phyloP scores from a whole-genome alignment of 1,140 invertebrate species.

The Arctopsyche grandis region DNA sequence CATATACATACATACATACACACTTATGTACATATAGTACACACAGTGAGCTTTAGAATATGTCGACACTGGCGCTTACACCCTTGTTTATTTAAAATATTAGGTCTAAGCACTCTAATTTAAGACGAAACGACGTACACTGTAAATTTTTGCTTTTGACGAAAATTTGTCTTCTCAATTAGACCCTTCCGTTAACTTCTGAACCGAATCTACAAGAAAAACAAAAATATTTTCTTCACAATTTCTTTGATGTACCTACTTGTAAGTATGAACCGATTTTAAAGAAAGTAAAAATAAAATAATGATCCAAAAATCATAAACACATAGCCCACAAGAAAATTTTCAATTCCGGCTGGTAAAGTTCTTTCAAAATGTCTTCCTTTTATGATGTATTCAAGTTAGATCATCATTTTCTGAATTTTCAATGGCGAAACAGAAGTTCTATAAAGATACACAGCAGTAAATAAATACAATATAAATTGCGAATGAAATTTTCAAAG shows the following conservation, averaged over 20 bases:
- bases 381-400: not conserved
- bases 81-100: not conserved
- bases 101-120: not conserved
- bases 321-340: not conserved
- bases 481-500: too few species aligned
- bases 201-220: not conserved
- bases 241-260: too few species aligned
- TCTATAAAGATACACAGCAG: too few species aligned
- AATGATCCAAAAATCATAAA: too few species aligned
- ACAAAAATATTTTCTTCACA: too few species aligned
- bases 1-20: not conserved
- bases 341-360: not conserved
- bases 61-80: not conserved
- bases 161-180: slow-evolving; percentile 9
- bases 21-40: too few species aligned
- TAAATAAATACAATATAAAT: too few species aligned
- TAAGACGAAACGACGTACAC: not conserved
- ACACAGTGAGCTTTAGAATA: not conserved
- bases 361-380: slow-evolving; percentile 7
- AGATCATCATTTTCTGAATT: not conserved
- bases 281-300: too few species aligned
- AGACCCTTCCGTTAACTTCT: not conserved
- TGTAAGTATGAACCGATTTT: too few species aligned
- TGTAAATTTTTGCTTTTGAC: slow-evolving; percentile 11
- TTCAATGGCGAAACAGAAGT: too few species aligned